phyloP scores from a whole-genome alignment of 2,888 invertebrate species.

The Strigamia crassipes region DNA sequence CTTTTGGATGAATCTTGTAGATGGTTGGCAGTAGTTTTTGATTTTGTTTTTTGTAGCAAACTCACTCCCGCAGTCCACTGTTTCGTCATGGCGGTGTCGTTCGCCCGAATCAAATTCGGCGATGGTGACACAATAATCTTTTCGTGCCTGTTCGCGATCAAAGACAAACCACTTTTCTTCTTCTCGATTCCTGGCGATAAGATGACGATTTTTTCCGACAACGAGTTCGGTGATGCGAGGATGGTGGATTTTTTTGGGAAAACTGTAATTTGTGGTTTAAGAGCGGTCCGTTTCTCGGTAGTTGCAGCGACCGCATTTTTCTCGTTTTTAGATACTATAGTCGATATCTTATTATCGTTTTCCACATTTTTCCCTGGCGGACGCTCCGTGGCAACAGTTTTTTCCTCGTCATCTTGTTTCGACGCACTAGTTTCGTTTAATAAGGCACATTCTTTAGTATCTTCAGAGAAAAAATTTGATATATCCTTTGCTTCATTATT shows the following conservation, averaged over 20 bases:
- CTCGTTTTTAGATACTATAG: not conserved
- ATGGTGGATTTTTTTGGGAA: not conserved
- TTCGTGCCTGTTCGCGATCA: not conserved
- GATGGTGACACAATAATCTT: not conserved
- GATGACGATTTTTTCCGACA: not conserved
- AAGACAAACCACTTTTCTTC: not conserved
- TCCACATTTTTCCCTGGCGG: not conserved
- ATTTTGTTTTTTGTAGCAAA: not conserved
- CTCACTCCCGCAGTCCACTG: slow-evolving; percentile 8
- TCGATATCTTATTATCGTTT: not conserved
- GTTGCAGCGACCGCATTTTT: not conserved
- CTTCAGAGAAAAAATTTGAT: too few species aligned
- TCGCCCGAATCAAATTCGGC: not conserved
- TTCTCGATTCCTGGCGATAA: not conserved
- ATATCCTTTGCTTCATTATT: not conserved
- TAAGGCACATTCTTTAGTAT: not conserved
- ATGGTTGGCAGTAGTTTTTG: not conserved
- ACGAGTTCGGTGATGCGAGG: not conserved
- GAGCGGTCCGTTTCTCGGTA: not conserved
- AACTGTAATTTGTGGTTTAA: not conserved
- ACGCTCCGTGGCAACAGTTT: not conserved
- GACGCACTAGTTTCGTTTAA: not conserved
- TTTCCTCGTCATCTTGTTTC: not conserved
- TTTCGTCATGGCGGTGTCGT: not conserved
- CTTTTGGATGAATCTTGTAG: not conserved